Evolutionary conservation across 2,797 vertebrate species (phyloP).

Genomic region (Takifugu rubripes): DNA sequence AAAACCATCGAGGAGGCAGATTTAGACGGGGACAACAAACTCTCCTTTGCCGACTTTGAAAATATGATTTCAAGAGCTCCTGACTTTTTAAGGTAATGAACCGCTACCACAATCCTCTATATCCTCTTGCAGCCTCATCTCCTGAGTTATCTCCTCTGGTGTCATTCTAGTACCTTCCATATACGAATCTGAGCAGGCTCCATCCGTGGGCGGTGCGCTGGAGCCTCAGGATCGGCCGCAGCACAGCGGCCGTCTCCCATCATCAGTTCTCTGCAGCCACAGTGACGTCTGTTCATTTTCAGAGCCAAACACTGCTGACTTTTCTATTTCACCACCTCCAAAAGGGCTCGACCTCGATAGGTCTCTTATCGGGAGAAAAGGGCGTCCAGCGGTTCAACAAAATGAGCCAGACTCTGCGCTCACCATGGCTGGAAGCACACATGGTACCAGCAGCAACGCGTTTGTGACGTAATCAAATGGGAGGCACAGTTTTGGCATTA

Average conservation of each 20-base stretch:
- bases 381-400: neutral
- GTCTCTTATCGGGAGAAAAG: constrained; percentile 12
- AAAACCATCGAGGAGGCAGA: constrained; percentile 96
- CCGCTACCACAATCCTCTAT: neutral
- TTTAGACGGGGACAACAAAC: constrained; percentile 92
- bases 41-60: constrained; percentile 94
- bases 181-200: constrained; percentile 88
- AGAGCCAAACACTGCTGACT: constrained; percentile 12
- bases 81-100: constrained; percentile 91
- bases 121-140: neutral
- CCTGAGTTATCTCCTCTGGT: constrained; percentile 25
- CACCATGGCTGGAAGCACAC: constrained; percentile 35
- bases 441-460: constrained; percentile 19
- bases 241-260: constrained; percentile 40
- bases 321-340: constrained; percentile 7
- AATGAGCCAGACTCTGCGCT: constrained; percentile 13
- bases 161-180: constrained; percentile 88
- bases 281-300: constrained; percentile 12
- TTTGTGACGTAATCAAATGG: constrained; percentile 9
- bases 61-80: constrained; percentile 98
- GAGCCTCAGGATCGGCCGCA: constrained; percentile 35
- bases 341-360: constrained; percentile 44
- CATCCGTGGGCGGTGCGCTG: constrained; percentile 9
- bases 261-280: constrained; percentile 3
- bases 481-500: constrained; percentile 24